These are phyloP conservation scores for Micromesistius poutassou DNA, from an alignment of 2,797 vertebrate species.

Conservation along the genomic window DNA sequence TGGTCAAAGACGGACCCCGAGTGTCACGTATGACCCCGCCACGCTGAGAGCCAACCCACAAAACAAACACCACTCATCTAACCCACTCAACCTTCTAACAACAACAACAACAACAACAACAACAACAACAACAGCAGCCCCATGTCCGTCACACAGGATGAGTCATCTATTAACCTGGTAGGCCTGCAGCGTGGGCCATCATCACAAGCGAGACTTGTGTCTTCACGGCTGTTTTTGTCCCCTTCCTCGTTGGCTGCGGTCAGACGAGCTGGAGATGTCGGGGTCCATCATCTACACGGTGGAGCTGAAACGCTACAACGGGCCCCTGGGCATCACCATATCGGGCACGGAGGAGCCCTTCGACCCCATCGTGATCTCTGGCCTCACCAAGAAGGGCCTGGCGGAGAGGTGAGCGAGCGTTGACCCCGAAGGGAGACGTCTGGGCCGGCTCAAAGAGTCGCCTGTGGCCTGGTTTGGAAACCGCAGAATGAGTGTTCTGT, in stretches of 20 bases:
- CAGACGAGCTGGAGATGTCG: slow-evolving; percentile 93
- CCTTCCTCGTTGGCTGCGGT: background rate
- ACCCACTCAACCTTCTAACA: too few relatives aligned
- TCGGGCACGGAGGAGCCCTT: slow-evolving; percentile 98
- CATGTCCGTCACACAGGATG: too few relatives aligned
- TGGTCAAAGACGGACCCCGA: too few relatives aligned
- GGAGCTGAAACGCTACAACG: slow-evolving; percentile 91
- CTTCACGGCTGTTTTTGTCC: background rate
- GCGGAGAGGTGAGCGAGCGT: slow-evolving; percentile 88
- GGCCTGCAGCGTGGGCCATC: too few relatives aligned
- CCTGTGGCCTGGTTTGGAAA: background rate
- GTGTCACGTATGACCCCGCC: background rate
- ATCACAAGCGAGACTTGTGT: background rate
- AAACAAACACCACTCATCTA: too few relatives aligned
- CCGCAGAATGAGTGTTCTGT: background rate
- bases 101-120: too few relatives aligned
- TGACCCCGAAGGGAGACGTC: background rate
- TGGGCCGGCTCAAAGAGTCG: background rate
- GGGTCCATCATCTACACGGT: slow-evolving; percentile 97
- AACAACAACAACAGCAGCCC: too few relatives aligned
- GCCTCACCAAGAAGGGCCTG: slow-evolving; percentile 92
- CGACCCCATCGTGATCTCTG: slow-evolving; percentile 95
- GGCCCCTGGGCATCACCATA: slow-evolving; percentile 96
- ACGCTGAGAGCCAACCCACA: too few relatives aligned
- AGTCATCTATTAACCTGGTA: too few relatives aligned